These are phyloP conservation scores for Oophaga pumilio DNA, from an alignment of 2,113 vertebrate genomes.

Conservation along the genomic window DNA sequence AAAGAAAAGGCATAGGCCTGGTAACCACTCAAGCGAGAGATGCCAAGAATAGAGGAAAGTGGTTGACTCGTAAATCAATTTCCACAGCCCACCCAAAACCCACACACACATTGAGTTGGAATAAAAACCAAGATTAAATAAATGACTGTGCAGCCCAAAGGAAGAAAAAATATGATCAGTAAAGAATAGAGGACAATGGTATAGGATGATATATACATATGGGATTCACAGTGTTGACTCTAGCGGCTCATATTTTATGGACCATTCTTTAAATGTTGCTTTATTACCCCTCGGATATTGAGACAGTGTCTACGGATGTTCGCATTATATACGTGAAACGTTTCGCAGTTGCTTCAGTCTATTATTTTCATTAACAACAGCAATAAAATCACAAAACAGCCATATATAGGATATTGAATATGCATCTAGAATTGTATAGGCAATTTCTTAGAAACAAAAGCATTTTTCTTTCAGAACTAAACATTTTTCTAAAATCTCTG, in stretches of 20 bases:
- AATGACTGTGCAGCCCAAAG: conserved; percentile 34
- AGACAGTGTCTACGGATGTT: conserved; percentile 17
- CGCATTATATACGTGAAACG: conserved; percentile 8
- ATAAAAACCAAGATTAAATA: conserved; percentile 51
- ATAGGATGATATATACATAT: conserved; percentile 42
- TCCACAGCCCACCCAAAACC: conserved; percentile 84
- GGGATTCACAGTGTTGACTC: conserved; percentile 22
- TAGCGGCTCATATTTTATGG: conserved; percentile 34
- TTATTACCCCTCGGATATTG: neutral
- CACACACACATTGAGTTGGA: conserved; percentile 66
- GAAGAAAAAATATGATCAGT: conserved; percentile 55
- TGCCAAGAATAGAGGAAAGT: conserved; percentile 73
- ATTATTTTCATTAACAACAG: neutral
- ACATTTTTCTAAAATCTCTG: neutral
- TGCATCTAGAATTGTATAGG: neutral
- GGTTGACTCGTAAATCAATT: conserved; percentile 84
- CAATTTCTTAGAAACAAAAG: neutral
- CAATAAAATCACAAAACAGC: neutral
- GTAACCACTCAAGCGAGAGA: conserved; percentile 83
- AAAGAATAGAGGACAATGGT: conserved; percentile 52
- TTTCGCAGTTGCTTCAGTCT: neutral
- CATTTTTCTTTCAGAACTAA: too few relatives aligned
- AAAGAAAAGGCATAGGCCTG: conserved; percentile 78
- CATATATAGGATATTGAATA: neutral
- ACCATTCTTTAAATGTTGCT: conserved; percentile 3